Evolutionary conservation across 1,140 invertebrate species (phyloP).

Genomic region (Catajapyx aquilonaris): DNA sequence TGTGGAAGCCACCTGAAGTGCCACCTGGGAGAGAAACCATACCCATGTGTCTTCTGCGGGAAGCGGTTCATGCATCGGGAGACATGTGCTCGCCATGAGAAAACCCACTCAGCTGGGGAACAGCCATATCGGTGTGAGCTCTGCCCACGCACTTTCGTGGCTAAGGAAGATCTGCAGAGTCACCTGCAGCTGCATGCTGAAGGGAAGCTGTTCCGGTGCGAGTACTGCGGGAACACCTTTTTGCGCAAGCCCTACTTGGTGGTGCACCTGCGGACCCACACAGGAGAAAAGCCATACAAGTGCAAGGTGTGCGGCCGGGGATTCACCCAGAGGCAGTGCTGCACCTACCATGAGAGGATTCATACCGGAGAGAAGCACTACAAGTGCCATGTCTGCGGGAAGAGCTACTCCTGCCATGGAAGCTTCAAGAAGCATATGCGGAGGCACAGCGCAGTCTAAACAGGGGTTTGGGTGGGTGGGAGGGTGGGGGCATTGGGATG

Average conservation of each 20-base stretch:
- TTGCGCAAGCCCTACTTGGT: background rate
- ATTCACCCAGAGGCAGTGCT: background rate
- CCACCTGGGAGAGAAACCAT: slow-evolving; percentile 6
- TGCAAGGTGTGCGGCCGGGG: slow-evolving; percentile 19
- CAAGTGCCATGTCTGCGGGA: slow-evolving; percentile 27
- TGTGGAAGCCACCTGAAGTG: slow-evolving; percentile 2
- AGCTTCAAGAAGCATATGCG: background rate
- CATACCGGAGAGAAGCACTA: slow-evolving; percentile 34
- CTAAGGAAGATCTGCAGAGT: background rate
- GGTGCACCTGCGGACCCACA: slow-evolving; percentile 14
- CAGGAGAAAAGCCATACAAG: slow-evolving; percentile 22
- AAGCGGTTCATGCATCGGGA: slow-evolving; percentile 2
- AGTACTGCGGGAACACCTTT: background rate
- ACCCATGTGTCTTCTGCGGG: slow-evolving; percentile 3
- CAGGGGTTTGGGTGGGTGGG: too few relatives aligned
- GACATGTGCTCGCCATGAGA: background rate
- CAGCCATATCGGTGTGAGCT: background rate
- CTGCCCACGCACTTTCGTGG: background rate
- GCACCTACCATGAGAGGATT: slow-evolving; percentile 8
- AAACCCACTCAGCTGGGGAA: background rate
- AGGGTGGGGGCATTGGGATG: too few relatives aligned
- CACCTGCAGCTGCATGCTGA: background rate
- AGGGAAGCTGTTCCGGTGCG: background rate
- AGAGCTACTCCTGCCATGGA: slow-evolving; percentile 14
- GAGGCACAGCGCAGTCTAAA: background rate